Conservation (phyloP, 2,797 vertebrate genomes). For the Epinephelus malabaricus region DNA sequence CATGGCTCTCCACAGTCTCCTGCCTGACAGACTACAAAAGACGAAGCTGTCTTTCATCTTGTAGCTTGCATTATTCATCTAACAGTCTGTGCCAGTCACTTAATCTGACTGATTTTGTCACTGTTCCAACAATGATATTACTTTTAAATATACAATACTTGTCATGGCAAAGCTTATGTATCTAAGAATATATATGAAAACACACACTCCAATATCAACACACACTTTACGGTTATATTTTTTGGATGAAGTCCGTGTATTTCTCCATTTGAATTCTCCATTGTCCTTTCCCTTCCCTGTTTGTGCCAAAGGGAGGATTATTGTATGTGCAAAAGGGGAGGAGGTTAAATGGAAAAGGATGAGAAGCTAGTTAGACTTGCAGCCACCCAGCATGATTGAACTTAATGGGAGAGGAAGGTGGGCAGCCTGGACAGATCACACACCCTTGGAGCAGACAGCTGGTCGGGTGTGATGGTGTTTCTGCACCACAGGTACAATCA, state of each 20-base stretch:
- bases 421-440: constrained; percentile 63
- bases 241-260: background rate
- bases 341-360: constrained; percentile 61
- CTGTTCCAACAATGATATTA: constrained; percentile 51
- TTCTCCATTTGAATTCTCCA: constrained; percentile 13
- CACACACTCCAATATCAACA: background rate
- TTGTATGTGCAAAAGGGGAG: constrained; percentile 29
- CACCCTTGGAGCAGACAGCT: constrained; percentile 54
- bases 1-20: constrained; percentile 59
- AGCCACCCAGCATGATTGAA: constrained; percentile 66
- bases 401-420: constrained; percentile 68
- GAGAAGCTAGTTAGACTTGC: constrained; percentile 51
- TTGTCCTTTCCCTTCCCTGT: constrained; percentile 15
- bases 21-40: constrained; percentile 79
- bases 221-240: background rate
- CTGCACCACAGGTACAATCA: constrained; percentile 45
- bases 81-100: constrained; percentile 66
- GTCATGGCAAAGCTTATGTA: constrained; percentile 17
- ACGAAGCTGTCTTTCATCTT: constrained; percentile 72
- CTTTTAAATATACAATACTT: constrained; percentile 38
- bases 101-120: constrained; percentile 78
- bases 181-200: constrained; percentile 32
- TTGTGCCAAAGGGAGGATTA: constrained; percentile 45
- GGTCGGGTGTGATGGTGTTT: constrained; percentile 34
- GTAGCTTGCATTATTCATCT: constrained; percentile 77